Evolutionary conservation across 2,888 invertebrate genomes (phyloP), one percentile per base, ranked within the genome.

Genomic region (Venustoraphidia nigricollis): DNA sequence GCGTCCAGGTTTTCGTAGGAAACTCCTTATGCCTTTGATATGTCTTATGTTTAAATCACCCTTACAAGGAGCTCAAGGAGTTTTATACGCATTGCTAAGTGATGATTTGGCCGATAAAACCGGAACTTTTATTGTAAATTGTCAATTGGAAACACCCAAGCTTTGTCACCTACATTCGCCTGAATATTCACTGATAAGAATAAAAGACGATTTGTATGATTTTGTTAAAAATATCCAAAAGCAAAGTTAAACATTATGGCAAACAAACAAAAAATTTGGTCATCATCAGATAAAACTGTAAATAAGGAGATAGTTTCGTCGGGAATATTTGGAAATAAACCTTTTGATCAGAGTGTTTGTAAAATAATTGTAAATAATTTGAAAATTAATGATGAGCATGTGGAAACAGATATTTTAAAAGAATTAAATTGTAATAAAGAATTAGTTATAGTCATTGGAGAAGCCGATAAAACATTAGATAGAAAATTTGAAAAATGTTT

Each of bases 401-500:
- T 46, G 10, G n/a, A 35, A 36, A 51, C 43, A 42, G 44, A 51
- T 48, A 45, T 49, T 43, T 8, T 51, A 36, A 10, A 44, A 48
- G 9, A 54, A 57, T 41, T 54, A 55, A 52, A 51, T 52, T 42
- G 47, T 55, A 34, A 56, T 53, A 53, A 54, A 36, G 50, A 55
- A 50, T 51, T 48, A 17, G 41, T 45, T 6, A 51, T 62, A 43
- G 55, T 56, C 35, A 64, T 74, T 56, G 73, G 74, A 1, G 63
- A 68, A 45, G 66, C 63, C 38, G 54, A 65, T 48, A 65, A 66
- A 4, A 66, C 69, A 4, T 56, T 72, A 45, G 72, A 72, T 52
- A 66, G 65, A 49, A 65, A 68, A 50, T 53, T 73, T 41, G 71
- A 74, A 55, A 55, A 67, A 43, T 61, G 71, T 44, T 57, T 74